Evolutionary conservation across 64 coral and sea anemone genomes (phyloP).

Genomic region (Stylophora pistillata): DNA sequence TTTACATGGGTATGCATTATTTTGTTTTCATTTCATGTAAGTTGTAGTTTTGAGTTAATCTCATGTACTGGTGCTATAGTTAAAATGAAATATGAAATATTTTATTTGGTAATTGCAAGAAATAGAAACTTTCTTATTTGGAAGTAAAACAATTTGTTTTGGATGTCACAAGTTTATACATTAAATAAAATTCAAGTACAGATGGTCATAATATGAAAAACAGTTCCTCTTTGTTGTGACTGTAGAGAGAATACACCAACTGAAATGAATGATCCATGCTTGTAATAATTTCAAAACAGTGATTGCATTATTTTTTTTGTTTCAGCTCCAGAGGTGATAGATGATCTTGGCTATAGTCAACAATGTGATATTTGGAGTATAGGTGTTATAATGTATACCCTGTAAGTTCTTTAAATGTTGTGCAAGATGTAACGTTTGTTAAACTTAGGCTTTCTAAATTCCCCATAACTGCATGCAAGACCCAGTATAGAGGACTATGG

Average conservation of each 20-base stretch:
- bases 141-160: too few relatives aligned
- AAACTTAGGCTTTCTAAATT: background rate
- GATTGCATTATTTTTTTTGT: background rate
- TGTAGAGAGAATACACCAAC: background rate
- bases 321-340: slow-evolving; percentile 96
- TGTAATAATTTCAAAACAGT: background rate
- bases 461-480: too few relatives aligned
- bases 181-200: too few relatives aligned
- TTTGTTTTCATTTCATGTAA: background rate
- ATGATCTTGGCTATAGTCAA: slow-evolving; percentile 95
- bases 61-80: too few relatives aligned
- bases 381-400: slow-evolving; percentile 96
- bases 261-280: background rate
- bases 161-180: too few relatives aligned
- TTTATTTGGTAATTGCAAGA: too few relatives aligned
- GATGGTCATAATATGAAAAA: too few relatives aligned
- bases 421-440: too few relatives aligned
- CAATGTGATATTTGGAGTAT: slow-evolving; percentile 99
- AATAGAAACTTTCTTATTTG: too few relatives aligned
- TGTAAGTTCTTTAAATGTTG: slow-evolving; percentile 67
- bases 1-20: slow-evolving; percentile 87
- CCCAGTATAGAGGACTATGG: too few relatives aligned
- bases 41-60: background rate
- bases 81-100: too few relatives aligned
- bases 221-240: too few relatives aligned